These are phyloP conservation scores for Cosmia pyralina DNA, from an alignment of 2,888 invertebrate species.

Conservation along the genomic window DNA sequence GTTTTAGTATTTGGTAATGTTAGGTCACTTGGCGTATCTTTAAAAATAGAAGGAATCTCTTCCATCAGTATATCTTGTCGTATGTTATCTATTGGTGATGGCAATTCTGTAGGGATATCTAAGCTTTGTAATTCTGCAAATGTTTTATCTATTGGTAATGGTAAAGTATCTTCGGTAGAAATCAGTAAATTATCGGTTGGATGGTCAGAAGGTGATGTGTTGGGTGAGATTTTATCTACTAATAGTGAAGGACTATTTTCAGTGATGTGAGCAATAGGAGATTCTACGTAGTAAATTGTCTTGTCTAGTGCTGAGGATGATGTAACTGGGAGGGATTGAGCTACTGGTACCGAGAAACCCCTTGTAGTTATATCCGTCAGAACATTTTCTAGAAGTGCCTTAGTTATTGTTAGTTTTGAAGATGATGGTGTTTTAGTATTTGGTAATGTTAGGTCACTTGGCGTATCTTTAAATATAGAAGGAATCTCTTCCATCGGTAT, in stretches of 20 bases:
- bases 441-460: too few species aligned
- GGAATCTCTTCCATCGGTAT: too few species aligned
- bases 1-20: conserved; percentile 7
- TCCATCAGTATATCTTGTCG: background rate
- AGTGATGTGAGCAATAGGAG: background rate
- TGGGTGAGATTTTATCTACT: background rate
- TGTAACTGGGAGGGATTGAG: background rate
- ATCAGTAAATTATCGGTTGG: background rate
- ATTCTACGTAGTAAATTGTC: background rate
- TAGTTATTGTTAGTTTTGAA: conserved; percentile 8
- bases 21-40: background rate
- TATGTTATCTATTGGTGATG: background rate
- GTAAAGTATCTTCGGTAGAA: background rate
- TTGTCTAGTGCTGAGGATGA: background rate
- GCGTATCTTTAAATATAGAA: too few species aligned
- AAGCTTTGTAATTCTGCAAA: background rate
- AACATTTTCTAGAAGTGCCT: conserved; percentile 12
- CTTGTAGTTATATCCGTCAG: background rate
- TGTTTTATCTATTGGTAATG: background rate
- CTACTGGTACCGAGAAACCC: background rate
- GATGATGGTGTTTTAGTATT: background rate
- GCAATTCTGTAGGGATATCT: background rate
- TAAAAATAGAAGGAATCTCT: background rate
- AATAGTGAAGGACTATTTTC: background rate
- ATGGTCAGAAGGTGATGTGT: background rate